Conservation (phyloP, 1,140 invertebrate genomes). For the Heterodera schachtii region DNA sequence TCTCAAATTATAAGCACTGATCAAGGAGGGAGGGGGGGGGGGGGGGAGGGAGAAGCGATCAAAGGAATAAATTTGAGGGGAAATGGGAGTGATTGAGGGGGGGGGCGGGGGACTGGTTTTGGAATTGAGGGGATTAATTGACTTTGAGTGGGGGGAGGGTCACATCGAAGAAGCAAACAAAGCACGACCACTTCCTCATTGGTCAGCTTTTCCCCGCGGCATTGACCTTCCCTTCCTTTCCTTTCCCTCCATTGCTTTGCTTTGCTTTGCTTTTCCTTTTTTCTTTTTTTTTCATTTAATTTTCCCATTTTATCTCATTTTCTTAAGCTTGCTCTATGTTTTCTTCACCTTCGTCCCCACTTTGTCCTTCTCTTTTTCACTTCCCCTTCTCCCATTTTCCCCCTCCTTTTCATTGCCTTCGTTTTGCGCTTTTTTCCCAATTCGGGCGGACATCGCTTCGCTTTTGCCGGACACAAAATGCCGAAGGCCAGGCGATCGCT, state of each 20-base stretch:
- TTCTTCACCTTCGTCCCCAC: not conserved
- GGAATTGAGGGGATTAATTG: not conserved
- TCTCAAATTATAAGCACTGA: no score
- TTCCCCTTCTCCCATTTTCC: not conserved
- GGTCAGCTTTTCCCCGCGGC: not conserved
- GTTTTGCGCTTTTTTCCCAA: not conserved
- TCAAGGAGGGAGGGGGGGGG: no score
- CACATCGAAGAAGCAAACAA: not conserved
- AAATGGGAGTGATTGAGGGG: not conserved
- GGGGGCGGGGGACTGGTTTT: not conserved
- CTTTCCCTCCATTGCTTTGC: not conserved
- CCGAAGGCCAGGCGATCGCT: slow-evolving; percentile 31
- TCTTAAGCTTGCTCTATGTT: no score
- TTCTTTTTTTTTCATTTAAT: not conserved
- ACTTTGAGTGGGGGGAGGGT: no score
- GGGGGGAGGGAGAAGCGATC: no score
- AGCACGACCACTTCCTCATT: not conserved
- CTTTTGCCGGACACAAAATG: slow-evolving; percentile 26
- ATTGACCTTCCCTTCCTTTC: not conserved
- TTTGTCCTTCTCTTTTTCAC: not conserved
- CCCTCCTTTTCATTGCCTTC: not conserved
- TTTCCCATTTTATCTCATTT: no score
- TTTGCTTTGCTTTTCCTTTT: not conserved
- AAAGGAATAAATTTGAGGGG: not conserved
- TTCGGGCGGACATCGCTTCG: not conserved